These are phyloP conservation scores for Halictus rubicundus DNA, from an alignment of 1,140 invertebrate species.

Conservation along the genomic window DNA sequence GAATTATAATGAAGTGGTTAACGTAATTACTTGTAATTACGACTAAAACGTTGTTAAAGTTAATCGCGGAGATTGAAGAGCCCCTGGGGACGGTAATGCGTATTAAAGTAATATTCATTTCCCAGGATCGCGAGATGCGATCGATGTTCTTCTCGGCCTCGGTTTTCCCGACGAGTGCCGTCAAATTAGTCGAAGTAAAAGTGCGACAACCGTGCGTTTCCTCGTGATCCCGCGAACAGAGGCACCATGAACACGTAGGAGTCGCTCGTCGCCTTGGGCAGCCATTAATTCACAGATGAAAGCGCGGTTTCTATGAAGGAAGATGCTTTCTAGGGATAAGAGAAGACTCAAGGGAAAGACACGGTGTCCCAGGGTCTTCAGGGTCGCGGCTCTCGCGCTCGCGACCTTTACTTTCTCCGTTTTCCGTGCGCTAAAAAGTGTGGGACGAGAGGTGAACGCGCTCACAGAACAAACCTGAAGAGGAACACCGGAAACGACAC, in stretches of 20 bases:
- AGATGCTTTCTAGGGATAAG: conserved; percentile 70
- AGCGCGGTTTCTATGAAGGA: conserved; percentile 44
- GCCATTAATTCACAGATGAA: conserved; percentile 54
- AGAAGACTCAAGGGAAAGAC: conserved; percentile 50
- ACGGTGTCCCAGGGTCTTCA: conserved; percentile 51
- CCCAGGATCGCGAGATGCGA: too few relatives aligned
- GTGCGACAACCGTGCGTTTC: neutral
- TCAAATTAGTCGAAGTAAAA: neutral
- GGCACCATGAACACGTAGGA: neutral
- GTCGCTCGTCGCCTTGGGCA: neutral
- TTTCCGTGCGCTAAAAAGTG: conserved; percentile 21
- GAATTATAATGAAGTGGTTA: neutral
- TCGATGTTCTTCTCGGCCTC: too few relatives aligned
- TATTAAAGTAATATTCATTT: too few relatives aligned
- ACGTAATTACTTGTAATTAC: too few relatives aligned
- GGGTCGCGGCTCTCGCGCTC: conserved; percentile 65
- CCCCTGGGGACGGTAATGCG: too few relatives aligned
- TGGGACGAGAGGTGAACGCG: conserved; percentile 18
- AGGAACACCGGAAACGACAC: conserved; percentile 37
- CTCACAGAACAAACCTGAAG: neutral
- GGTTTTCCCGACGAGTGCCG: too few relatives aligned
- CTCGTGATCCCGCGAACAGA: neutral
- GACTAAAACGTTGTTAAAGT: too few relatives aligned
- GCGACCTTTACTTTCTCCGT: conserved; percentile 71
- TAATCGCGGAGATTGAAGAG: too few relatives aligned